Evolutionary conservation across 2,888 invertebrate species (phyloP), one percentile per base, ranked within the genome.

Genomic region (Rhogogaster chlorosoma): DNA sequence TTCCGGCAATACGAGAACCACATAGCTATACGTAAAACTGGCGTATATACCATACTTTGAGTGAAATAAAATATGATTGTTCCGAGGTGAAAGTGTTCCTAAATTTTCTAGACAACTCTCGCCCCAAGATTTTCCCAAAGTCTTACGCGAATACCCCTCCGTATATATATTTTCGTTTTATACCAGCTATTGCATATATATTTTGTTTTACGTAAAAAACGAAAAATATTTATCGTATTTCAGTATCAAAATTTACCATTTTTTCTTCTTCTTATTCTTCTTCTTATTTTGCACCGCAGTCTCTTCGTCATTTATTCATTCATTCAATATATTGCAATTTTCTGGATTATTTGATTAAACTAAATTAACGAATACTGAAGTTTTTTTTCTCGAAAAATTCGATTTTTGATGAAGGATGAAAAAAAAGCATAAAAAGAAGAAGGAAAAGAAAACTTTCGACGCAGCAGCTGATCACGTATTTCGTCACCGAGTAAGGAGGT

Each of bases 51-150:
- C 12, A 10, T 42, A 71, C 49, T 49, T 29, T 38, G 29, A 77
- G 77, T 77, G 45, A 49, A 53, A 77, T 77, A 77, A 77, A 77
- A 77, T 77, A 77, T 77, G 45, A 77, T 77, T 77, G 77, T 77
- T 53, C 53, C 53, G 77, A 77, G 7, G 38, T 53, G 32, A 77
- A 77, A 77, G 45, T 77, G 53, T 77, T 53, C 53, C 29, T 77
- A 53, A 53, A 29, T 77, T 53, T 77, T 73, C 26, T 22, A 42
- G 42, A 73, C 42, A 53, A 1, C 53, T 53, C 7, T 73, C 73
- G 22, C 26, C 3, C 61, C n/a, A n/a, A n/a, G 9, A 26, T 26
- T 10, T 26, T 22, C 7, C 1, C n/a, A 36, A 36, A 38, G 36
- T n/a, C 71, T 71, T 38, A 3, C n/a, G 36, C n/a, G 18, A 53